A percentile compares a stretch with the other conserved stretches of the same genome.
Evolutionary conservation across 2,888 invertebrate genomes (phyloP).

Genomic region (Orthonychiurus folsomi): DNA sequence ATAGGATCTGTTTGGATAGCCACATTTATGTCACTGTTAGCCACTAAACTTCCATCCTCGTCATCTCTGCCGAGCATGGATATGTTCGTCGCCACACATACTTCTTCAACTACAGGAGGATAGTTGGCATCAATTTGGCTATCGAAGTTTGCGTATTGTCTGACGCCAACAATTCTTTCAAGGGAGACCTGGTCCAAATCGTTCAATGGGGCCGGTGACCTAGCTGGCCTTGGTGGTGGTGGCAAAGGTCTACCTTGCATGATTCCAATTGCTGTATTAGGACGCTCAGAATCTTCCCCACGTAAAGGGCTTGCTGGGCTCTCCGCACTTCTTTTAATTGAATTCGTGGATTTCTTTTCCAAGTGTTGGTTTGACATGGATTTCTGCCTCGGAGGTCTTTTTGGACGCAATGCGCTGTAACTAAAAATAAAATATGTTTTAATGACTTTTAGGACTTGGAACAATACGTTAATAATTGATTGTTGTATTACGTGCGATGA

Average conservation of each 20-base stretch:
- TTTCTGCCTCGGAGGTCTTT: slow-evolving; percentile 37
- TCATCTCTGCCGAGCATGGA: slow-evolving; percentile 16
- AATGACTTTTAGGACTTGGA: too few relatives aligned
- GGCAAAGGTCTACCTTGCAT: slow-evolving; percentile 79
- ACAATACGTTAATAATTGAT: too few relatives aligned
- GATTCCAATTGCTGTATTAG: slow-evolving; percentile 29
- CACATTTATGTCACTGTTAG: slow-evolving; percentile 45
- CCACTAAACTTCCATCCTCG: slow-evolving; percentile 16
- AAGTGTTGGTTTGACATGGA: slow-evolving; percentile 18
- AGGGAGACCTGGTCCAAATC: slow-evolving; percentile 35
- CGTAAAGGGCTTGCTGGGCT: slow-evolving; percentile 8
- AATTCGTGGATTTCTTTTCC: slow-evolving; percentile 9
- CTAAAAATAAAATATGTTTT: neutral
- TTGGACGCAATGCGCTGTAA: slow-evolving; percentile 34
- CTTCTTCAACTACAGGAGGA: slow-evolving; percentile 15
- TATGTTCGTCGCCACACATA: slow-evolving; percentile 22
- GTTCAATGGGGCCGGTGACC: slow-evolving; percentile 27
- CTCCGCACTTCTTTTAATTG: slow-evolving; percentile 7
- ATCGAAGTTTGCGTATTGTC: slow-evolving; percentile 38
- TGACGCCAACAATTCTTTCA: slow-evolving; percentile 27
- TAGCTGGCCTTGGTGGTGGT: slow-evolving; percentile 66
- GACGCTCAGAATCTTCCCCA: slow-evolving; percentile 16
- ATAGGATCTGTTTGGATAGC: slow-evolving; percentile 78
- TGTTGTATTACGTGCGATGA: slow-evolving; percentile 25
- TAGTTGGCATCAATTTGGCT: slow-evolving; percentile 17